A percentile compares a stretch with the other conserved stretches of the same genome.
Evolutionary conservation across 2,113 vertebrate genomes (phyloP).

Genomic region (Sceloporus undulatus): DNA sequence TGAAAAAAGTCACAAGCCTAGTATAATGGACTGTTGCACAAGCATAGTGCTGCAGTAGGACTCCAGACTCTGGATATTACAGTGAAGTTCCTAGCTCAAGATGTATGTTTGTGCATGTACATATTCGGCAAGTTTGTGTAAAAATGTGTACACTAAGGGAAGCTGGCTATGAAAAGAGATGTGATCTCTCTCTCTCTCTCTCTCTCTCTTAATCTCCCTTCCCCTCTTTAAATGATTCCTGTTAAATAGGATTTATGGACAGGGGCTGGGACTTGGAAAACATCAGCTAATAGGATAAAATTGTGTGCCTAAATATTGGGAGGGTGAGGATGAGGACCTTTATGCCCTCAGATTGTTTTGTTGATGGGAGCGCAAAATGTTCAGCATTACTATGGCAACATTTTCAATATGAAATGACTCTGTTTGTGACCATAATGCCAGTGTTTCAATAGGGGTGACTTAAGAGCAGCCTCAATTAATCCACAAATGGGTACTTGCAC

Average conservation of each 20-base stretch:
- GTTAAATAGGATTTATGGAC: background rate
- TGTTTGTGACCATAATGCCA: slow-evolving; percentile 41
- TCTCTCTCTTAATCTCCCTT: background rate
- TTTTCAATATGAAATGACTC: slow-evolving; percentile 45
- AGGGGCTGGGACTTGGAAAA: background rate
- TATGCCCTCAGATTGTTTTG: slow-evolving; percentile 51
- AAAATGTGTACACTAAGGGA: no score
- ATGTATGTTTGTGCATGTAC: no score
- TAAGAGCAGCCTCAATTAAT: slow-evolving; percentile 39
- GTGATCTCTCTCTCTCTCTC: background rate
- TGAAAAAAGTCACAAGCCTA: no score
- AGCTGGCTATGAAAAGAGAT: no score
- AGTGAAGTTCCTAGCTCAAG: no score
- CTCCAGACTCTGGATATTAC: no score
- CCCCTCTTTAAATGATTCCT: background rate
- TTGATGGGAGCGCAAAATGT: slow-evolving; percentile 41
- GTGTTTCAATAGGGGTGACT: slow-evolving; percentile 50
- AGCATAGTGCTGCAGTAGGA: no score
- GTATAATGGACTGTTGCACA: no score
- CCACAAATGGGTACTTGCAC: slow-evolving; percentile 11
- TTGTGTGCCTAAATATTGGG: slow-evolving; percentile 1
- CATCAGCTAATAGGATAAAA: background rate
- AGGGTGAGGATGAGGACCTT: slow-evolving; percentile 34
- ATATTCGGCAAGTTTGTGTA: no score
- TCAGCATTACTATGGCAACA: slow-evolving; percentile 59